Evolutionary conservation across 1,140 invertebrate species (phyloP).

Genomic region (Tenebrio molitor): DNA sequence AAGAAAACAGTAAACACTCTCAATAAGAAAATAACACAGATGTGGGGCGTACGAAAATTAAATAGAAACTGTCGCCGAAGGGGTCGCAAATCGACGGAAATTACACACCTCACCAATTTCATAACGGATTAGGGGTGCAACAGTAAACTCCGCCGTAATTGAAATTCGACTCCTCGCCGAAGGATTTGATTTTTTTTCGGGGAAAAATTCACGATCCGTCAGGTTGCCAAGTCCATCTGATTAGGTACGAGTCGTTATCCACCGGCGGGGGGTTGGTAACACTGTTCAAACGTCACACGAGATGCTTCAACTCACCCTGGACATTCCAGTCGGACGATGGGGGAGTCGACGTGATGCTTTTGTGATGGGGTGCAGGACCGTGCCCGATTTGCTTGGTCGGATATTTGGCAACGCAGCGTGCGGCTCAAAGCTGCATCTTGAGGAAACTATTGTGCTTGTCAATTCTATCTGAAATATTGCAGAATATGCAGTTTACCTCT

Average conservation of each 20-base stretch:
- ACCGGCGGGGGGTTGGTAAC: conserved; percentile 56
- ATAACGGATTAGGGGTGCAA: conserved; percentile 30
- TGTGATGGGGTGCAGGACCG: conserved; percentile 32
- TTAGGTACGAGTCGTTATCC: conserved; percentile 60
- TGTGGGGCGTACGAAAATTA: conserved; percentile 43
- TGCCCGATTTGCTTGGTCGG: conserved; percentile 15
- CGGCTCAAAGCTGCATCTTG: conserved; percentile 58
- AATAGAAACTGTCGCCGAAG: conserved; percentile 38
- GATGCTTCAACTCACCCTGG: conserved; percentile 60
- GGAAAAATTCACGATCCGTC: conserved; percentile 21
- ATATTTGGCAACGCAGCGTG: conserved; percentile 50
- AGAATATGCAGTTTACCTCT: conserved; percentile 55
- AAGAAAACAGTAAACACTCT: conserved; percentile 23
- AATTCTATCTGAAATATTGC: conserved; percentile 60
- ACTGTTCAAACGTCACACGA: conserved; percentile 58
- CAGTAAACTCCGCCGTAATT: conserved; percentile 23
- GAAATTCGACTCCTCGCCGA: conserved; percentile 1
- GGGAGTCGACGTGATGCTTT: conserved; percentile 38
- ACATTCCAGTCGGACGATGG: conserved; percentile 52
- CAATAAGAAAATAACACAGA: conserved; percentile 47
- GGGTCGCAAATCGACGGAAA: conserved; percentile 13
- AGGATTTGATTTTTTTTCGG: background rate
- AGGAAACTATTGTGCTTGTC: conserved; percentile 61
- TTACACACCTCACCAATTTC: conserved; percentile 20
- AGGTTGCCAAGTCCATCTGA: conserved; percentile 53